Base-by-base conservation (phyloP, 2,797 vertebrate genomes). In the Odontamblyopus rebecca region DNA sequence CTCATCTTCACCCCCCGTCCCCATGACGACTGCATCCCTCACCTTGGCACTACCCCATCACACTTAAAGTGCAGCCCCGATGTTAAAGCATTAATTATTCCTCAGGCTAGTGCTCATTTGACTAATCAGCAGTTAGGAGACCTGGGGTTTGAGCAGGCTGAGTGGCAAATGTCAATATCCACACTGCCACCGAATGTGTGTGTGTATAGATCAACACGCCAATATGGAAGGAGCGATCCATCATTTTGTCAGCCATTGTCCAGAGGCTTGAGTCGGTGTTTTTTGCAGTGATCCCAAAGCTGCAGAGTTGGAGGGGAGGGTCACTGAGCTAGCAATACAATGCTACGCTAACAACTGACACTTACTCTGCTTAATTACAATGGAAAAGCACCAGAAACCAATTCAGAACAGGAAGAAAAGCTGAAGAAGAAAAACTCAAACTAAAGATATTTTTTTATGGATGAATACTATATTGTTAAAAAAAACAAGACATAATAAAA, bases 81-180 rank as follows among this genome's bases (percentile, higher is more conserved):
- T 93, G 92, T 93, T 94, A 90, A 19, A 93, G 93, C 91, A 94
- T 94, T 94, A 95, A 96, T 96, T 96, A 96, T 93, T 93, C 87
- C 82, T 72, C 81, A 91, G 89, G 77, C 76, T 83, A 79, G 84
- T 92, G 91, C 82, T 94, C 80, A 94, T 97, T 96, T 94, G 93
- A 94, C 93, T 97, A 95, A 96, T 96, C 95, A 95, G 93, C 95
- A 95, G 89, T 92, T 92, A 82, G 69, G 92, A 85, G 91, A 93
- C 93, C 89, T 74, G 77, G 90, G 89, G 87, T 41, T 16, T 88
- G 82, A 81, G 84, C 75, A 71, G 80, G 80, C 88, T 96, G 95
- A 96, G 93, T 95, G 96, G 95, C 95, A 97, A 97, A 96, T 95
- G 96, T 93, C 96, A 97, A 97, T 97, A 97, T 91, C 87, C 90